phyloP scores from a whole-genome alignment of 2,888 invertebrate genomes.

The Drosophila recens region DNA sequence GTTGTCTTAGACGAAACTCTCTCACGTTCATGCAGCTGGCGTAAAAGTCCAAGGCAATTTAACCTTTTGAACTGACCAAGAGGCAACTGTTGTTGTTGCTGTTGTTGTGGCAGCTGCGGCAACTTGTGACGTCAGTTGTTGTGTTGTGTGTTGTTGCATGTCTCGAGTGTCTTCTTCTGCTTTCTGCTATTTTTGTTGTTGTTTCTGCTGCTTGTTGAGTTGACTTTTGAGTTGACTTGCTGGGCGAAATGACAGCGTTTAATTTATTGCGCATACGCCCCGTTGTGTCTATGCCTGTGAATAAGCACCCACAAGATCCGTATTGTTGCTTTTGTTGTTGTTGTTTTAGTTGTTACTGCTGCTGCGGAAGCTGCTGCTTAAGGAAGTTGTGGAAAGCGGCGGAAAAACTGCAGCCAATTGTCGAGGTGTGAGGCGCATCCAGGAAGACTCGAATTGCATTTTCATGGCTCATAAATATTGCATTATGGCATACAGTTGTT shows the following conservation, averaged over 20 bases:
- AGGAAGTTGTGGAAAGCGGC: conserved; percentile 54
- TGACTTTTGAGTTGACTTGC: conserved; percentile 81
- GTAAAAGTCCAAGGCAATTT: conserved; percentile 58
- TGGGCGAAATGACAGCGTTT: conserved; percentile 72
- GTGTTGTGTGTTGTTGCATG: conserved; percentile 27
- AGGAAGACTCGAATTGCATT: conserved; percentile 63
- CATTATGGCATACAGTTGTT: conserved; percentile 47
- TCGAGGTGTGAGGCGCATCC: conserved; percentile 43
- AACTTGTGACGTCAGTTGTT: conserved; percentile 67
- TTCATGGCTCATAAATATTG: conserved; percentile 78
- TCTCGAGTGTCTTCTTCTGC: conserved; percentile 25
- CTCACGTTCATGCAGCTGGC: conserved; percentile 68
- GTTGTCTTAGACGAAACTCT: conserved; percentile 50
- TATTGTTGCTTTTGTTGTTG: conserved; percentile 8
- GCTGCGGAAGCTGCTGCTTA: conserved; percentile 71
- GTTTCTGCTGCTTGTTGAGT: conserved; percentile 67
- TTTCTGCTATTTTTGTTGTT: conserved; percentile 24
- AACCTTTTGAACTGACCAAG: conserved; percentile 75
- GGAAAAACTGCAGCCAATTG: conserved; percentile 45
- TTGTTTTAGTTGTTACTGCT: conserved; percentile 5
- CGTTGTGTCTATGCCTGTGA: conserved; percentile 53
- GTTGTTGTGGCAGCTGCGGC: conserved; percentile 7
- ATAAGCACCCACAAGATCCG: conserved; percentile 59
- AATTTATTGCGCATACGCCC: conserved; percentile 80
- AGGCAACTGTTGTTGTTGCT: neutral